These are phyloP conservation scores for Odontomyia ornata DNA, from an alignment of 2,888 invertebrate species.

Conservation along the genomic window DNA sequence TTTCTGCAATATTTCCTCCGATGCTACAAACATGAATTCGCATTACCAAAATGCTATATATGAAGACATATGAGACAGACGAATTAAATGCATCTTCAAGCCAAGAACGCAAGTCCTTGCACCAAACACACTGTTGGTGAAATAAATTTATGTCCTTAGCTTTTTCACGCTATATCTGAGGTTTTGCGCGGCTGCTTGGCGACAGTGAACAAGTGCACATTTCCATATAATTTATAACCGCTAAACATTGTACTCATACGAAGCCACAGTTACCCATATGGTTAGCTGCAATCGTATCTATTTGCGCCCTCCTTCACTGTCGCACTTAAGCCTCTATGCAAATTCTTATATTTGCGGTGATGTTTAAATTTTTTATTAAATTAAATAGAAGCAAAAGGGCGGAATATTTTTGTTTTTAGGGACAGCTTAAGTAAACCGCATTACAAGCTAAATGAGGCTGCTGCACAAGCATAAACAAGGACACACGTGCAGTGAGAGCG, in stretches of 20 bases:
- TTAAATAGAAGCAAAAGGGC: slow-evolving; percentile 5
- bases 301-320: too few relatives aligned
- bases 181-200: slow-evolving; percentile 10
- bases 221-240: slow-evolving; percentile 26
- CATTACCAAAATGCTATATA: neutral
- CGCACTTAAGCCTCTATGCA: too few relatives aligned
- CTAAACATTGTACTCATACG: slow-evolving; percentile 4
- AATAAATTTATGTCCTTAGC: slow-evolving; percentile 19
- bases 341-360: neutral
- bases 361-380: slow-evolving; percentile 35
- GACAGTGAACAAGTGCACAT: slow-evolving; percentile 18
- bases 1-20: too few relatives aligned
- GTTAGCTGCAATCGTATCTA: neutral
- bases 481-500: too few relatives aligned
- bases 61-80: neutral
- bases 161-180: slow-evolving; percentile 12
- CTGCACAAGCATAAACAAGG: too few relatives aligned
- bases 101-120: neutral
- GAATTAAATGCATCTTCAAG: neutral
- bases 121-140: neutral
- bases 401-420: neutral
- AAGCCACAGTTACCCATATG: neutral
- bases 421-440: slow-evolving; percentile 15
- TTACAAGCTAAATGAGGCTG: slow-evolving; percentile 25
- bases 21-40: neutral